phyloP scores from a whole-genome alignment of 2,888 invertebrate genomes.

The Eupithecia pulchellata region DNA sequence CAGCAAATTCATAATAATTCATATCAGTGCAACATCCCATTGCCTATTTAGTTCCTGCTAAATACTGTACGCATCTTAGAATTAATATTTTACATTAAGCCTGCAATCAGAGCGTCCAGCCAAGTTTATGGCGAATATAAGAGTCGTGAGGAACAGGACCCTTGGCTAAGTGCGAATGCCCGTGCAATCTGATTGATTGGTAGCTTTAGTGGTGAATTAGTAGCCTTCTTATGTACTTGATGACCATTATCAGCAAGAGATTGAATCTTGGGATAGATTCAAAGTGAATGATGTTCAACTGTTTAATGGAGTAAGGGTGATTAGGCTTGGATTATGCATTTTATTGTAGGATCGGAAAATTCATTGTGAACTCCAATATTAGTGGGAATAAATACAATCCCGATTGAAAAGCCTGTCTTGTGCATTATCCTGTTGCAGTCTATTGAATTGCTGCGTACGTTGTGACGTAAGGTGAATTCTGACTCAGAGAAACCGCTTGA shows the following conservation, averaged over 20 bases:
- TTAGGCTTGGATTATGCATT: background rate
- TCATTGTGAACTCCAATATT: too few relatives aligned
- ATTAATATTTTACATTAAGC: slow-evolving; percentile 69
- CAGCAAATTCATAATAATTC: too few relatives aligned
- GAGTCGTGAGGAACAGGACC: slow-evolving; percentile 60
- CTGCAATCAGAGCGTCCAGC: slow-evolving; percentile 55
- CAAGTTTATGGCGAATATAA: slow-evolving; percentile 57
- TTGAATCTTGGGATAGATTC: slow-evolving; percentile 12
- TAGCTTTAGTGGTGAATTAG: slow-evolving; percentile 45
- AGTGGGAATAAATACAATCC: too few relatives aligned
- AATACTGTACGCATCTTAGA: slow-evolving; percentile 32
- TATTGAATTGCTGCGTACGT: too few relatives aligned
- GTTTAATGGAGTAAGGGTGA: background rate
- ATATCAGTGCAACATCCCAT: background rate
- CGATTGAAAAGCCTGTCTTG: background rate
- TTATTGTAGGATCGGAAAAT: too few relatives aligned
- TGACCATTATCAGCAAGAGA: slow-evolving; percentile 24
- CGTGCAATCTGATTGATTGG: slow-evolving; percentile 44
- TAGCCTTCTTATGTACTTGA: slow-evolving; percentile 17
- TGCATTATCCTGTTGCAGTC: background rate
- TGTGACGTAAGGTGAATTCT: background rate
- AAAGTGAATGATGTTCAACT: slow-evolving; percentile 5
- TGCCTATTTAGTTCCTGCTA: slow-evolving; percentile 12
- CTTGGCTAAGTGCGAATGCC: slow-evolving; percentile 55
- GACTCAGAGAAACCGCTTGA: too few relatives aligned